Evolutionary conservation across 2,113 vertebrate species (phyloP), one percentile per base, ranked within the genome.

Genomic region (Pogonocichla stellata): DNA sequence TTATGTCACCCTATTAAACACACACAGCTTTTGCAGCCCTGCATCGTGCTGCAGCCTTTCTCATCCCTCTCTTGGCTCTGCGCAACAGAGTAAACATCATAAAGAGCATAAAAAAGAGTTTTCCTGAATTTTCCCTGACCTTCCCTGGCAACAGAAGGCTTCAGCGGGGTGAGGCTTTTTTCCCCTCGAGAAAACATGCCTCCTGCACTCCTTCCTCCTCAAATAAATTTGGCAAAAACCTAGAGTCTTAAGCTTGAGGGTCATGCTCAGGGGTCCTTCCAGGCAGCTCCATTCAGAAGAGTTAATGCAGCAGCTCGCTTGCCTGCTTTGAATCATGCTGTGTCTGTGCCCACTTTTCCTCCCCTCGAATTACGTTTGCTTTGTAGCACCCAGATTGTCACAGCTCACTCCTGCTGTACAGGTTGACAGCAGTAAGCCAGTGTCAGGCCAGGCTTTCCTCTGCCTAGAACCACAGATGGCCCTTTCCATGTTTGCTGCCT

Each of bases 51-150:
- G 73, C 71, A 91, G 96, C 88, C 79, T 90, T 94, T 97, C 95
- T 92, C 82, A 62, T 70, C 93, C 43, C 72, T 54, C 47, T 62
- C 81, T 94, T 93, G 94, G 94, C 95, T 95, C 93, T 57, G 69
- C 28, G 54, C 77, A 82, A 61, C 82, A 81, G 40, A 92, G 92
- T 74, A 96, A 97, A 97, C 94, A 97, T 87, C 83, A 91, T 95
- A 95, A 97, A 96, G 87, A 88, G 71, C 86, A 96, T 86, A 82
- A 94, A 88, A 97, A 96, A 75, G 78, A 96, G 89, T 94, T 95
- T 97, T 98, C 86, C 87, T 94, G 94, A 95, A 82, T 97, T 95
- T 97, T 93, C 91, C 47, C 81, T 93, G 70, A 90, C 90, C 87
- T 96, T 93, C 94, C 97, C 36, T 86, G 75, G 96, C 93, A 96